A percentile compares a stretch with the other conserved stretches of the same genome.
phyloP scores from a whole-genome alignment of 2,888 invertebrate species.

The Morinoia aosen region DNA sequence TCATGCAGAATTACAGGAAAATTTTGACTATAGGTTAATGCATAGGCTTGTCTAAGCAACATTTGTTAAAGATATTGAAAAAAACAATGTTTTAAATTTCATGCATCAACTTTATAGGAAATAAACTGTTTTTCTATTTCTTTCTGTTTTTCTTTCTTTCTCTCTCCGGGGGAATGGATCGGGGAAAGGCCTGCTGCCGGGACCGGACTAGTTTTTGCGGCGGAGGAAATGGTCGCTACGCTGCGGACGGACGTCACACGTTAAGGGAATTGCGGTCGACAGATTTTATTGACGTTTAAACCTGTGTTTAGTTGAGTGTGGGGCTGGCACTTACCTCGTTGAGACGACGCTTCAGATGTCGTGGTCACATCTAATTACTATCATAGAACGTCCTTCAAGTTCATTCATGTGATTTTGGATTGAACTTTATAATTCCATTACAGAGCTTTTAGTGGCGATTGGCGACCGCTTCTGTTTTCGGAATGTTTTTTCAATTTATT shows the following conservation, averaged over 20 bases:
- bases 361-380: neutral
- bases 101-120: too few relatives aligned
- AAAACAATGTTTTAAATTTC: too few relatives aligned
- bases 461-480: neutral
- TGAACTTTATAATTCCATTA: neutral
- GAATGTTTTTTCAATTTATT: neutral
- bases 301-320: neutral
- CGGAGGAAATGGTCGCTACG: neutral
- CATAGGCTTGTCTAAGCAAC: too few relatives aligned
- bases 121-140: too few relatives aligned
- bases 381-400: neutral
- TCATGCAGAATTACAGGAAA: too few relatives aligned
- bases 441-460: neutral
- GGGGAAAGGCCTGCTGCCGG: neutral
- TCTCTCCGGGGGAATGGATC: neutral
- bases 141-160: too few relatives aligned
- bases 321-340: neutral
- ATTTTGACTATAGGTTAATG: too few relatives aligned
- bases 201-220: conserved; percentile 28
- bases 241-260: conserved; percentile 33
- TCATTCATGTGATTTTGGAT: neutral
- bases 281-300: conserved; percentile 23
- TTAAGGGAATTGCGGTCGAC: neutral
- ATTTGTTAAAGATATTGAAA: too few relatives aligned
- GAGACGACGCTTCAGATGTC: neutral